Conservation (phyloP, 2,113 vertebrate species). For the Podocnemis expansa region DNA sequence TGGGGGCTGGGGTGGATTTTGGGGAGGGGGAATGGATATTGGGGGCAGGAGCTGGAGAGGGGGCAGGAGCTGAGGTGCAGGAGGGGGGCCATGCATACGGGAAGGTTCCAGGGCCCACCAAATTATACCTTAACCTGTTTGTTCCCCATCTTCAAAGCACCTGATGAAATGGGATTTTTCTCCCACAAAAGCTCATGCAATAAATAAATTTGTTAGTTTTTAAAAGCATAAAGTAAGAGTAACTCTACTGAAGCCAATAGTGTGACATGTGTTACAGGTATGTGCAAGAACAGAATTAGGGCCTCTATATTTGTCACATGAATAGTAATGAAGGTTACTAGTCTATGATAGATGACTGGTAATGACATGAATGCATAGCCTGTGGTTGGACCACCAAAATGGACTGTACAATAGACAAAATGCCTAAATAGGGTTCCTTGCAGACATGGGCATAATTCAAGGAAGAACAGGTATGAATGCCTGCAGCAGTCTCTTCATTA, state of each 20-base stretch:
- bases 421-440: not conserved
- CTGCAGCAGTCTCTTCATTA: not conserved
- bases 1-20: too few relatives aligned
- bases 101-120: too few relatives aligned
- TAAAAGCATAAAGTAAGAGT: not conserved
- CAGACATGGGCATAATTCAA: not conserved
- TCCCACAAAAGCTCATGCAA: too few relatives aligned
- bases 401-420: not conserved
- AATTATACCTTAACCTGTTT: too few relatives aligned
- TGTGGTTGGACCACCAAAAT: not conserved
- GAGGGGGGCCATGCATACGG: too few relatives aligned
- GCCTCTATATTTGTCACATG: not conserved
- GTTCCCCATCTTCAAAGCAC: too few relatives aligned
- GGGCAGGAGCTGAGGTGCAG: too few relatives aligned
- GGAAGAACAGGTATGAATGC: not conserved
- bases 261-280: not conserved
- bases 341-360: not conserved
- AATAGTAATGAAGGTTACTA: not conserved
- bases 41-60: too few relatives aligned
- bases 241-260: not conserved
- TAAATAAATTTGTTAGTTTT: too few relatives aligned
- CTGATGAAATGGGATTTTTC: too few relatives aligned
- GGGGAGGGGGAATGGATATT: too few relatives aligned
- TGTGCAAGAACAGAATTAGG: not conserved
- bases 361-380: not conserved